These are phyloP conservation scores for Penelope pileata DNA, from an alignment of 2,113 vertebrate genomes.

Conservation along the genomic window DNA sequence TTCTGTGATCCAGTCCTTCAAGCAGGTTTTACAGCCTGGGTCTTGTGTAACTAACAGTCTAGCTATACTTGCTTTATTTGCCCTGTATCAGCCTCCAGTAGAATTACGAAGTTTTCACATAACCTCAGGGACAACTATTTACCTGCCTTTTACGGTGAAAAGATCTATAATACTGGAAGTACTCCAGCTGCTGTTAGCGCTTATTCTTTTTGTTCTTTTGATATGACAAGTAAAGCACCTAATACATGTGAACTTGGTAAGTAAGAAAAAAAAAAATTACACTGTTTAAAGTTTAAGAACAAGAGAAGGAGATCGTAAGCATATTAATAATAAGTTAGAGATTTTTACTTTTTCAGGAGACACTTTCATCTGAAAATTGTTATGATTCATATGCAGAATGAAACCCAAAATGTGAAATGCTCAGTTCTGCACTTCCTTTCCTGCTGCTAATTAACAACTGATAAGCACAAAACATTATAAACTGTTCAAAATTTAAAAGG, in stretches of 20 bases:
- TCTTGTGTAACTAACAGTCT: not conserved
- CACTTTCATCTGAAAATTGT: not conserved
- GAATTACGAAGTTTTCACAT: not conserved
- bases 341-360: not conserved
- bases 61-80: not conserved
- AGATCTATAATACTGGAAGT: not conserved
- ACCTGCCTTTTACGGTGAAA: not conserved
- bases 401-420: not conserved
- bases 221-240: not conserved
- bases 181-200: fast-evolving
- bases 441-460: not conserved
- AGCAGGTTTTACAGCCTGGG: not conserved
- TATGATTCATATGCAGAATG: not conserved
- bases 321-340: not conserved
- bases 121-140: not conserved
- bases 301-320: not conserved
- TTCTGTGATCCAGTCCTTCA: not conserved
- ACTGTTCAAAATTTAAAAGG: not conserved
- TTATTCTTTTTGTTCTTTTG: not conserved
- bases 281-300: not conserved
- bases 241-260: not conserved
- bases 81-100: not conserved
- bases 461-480: not conserved
- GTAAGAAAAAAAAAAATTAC: not conserved
- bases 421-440: not conserved